phyloP scores from a whole-genome alignment of 1,140 invertebrate genomes.

The Zaprionus africanus region DNA sequence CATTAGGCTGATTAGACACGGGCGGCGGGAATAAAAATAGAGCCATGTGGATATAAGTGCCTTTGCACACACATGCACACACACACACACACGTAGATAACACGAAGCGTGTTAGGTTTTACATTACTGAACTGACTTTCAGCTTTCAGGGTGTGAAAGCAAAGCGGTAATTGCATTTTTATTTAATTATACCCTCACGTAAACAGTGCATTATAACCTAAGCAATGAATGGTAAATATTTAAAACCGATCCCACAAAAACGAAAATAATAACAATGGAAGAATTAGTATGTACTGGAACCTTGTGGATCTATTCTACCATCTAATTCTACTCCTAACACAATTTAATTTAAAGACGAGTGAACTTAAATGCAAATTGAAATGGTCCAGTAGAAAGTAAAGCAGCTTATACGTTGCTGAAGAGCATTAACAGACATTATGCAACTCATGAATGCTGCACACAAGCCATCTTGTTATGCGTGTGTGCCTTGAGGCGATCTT shows the following conservation, averaged over 20 bases:
- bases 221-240: slow-evolving; percentile 3
- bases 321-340: no score
- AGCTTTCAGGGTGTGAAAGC: slow-evolving; percentile 51
- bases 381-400: background rate
- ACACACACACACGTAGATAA: slow-evolving; percentile 13
- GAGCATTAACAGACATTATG: background rate
- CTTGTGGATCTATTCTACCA: no score
- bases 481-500: background rate
- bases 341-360: background rate
- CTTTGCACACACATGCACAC: slow-evolving; percentile 17
- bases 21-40: slow-evolving; percentile 45
- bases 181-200: slow-evolving; percentile 41
- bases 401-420: background rate
- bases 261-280: background rate
- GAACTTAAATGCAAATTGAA: background rate
- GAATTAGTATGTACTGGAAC: no score
- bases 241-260: background rate
- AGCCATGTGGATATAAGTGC: slow-evolving; percentile 57
- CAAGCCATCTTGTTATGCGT: background rate
- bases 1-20: slow-evolving; percentile 66
- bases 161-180: slow-evolving; percentile 60
- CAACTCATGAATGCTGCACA: background rate
- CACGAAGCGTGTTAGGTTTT: slow-evolving; percentile 42
- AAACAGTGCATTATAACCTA: slow-evolving; percentile 5
- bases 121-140: slow-evolving; percentile 54